Evolutionary conservation across 1,140 invertebrate species (phyloP), one percentile per base, ranked within the genome.

Genomic region (Drosophila kepulauana): DNA sequence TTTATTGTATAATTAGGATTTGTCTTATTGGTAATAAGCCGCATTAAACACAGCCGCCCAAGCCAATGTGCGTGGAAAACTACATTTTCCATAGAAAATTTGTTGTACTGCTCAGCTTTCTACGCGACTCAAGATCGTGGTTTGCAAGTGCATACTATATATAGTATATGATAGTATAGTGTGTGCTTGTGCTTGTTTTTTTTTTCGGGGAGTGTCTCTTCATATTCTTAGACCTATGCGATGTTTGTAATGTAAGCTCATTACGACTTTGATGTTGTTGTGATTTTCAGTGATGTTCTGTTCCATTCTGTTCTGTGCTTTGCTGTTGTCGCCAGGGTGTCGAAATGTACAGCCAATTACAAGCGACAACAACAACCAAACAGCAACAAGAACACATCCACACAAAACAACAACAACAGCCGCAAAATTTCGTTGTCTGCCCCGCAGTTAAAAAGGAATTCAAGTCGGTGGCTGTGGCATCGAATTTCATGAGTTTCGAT

Each of bases 1-100:
- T 91, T 91, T 91, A 91, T 91, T 91, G 88, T 91, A 88, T 91
- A 91, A 91, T 91, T 91, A 91, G 88, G 88, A 91, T 91, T 91
- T 91, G 88, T 91, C 81, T 91, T 85, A 91, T 91, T 91, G 82
- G 82, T 85, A 89, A 89, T 89, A 89, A 89, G 85, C 76, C 71
- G 51, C 78, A 82, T 88, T 90, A 82, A 86, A 79, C 81, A 81
- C 75, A 78, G 51, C 72, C 48, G 62, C 66, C 61, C 48, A 52
- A 51, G 41, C 46, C 41, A 49, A 71, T 61, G 71, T 63, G 63
- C 64, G 70, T 70, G 70, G 62, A 71, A 71, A 72, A 63, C 69
- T 45, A 33, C 69, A 65, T 57, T 72, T 72, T 72, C 20, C 33
- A 41, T 28, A 20, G 62, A 43, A 51, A 57, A 49, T 62, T 59